Evolutionary conservation across 2,888 invertebrate genomes (phyloP).

Genomic region (Chydorus sphaericus): DNA sequence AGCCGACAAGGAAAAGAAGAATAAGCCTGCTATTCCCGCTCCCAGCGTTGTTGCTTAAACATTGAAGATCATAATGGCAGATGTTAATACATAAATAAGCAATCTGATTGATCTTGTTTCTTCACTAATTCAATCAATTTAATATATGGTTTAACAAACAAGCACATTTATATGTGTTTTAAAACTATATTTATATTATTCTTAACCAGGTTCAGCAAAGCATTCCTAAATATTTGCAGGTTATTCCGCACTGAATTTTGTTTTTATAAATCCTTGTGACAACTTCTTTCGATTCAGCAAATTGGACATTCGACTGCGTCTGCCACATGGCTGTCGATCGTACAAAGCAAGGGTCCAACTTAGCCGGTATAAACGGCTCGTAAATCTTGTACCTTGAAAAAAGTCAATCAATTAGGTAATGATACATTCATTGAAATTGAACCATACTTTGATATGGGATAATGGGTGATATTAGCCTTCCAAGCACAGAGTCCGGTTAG

Average conservation of each 20-base stretch:
- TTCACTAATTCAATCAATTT: background rate
- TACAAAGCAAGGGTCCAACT: conserved; percentile 6
- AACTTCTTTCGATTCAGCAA: background rate
- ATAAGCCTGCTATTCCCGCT: too few species aligned
- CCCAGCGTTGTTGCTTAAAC: too few species aligned
- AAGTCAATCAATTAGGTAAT: background rate
- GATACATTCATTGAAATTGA: too few species aligned
- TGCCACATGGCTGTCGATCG: conserved; percentile 8
- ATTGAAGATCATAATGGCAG: background rate
- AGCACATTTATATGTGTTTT: background rate
- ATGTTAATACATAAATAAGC: background rate
- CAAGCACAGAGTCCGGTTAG: background rate
- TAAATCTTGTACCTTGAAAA: background rate
- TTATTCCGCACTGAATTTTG: background rate
- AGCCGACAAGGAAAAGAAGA: too few species aligned
- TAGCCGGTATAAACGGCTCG: background rate
- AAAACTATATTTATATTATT: background rate
- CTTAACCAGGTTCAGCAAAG: too few species aligned
- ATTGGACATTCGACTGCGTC: background rate
- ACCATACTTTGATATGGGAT: too few species aligned
- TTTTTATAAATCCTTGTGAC: background rate
- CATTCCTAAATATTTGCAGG: background rate
- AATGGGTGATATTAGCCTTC: background rate
- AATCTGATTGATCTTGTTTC: background rate
- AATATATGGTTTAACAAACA: background rate